phyloP scores from a whole-genome alignment of 2,888 invertebrate species.

The Congeria kusceri region DNA sequence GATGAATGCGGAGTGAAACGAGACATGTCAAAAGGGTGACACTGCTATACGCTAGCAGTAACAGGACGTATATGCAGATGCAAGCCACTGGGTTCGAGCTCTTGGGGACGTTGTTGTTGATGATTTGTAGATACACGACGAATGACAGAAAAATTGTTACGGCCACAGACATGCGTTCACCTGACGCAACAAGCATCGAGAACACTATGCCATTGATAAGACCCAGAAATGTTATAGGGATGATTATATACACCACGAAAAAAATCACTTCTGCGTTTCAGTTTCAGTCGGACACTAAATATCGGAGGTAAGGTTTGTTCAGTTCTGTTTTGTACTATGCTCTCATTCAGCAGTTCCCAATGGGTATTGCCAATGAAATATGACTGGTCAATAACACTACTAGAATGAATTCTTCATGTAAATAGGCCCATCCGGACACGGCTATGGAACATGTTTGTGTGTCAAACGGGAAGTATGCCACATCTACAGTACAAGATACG shows the following conservation, averaged over 20 bases:
- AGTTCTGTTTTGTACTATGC: background rate
- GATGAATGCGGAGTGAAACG: constrained; percentile 38
- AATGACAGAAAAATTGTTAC: constrained; percentile 59
- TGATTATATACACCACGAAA: constrained; percentile 39
- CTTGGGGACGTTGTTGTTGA: constrained; percentile 51
- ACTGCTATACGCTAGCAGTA: constrained; percentile 39
- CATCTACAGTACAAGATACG: constrained; percentile 42
- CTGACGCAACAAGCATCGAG: constrained; percentile 47
- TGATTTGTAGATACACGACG: constrained; percentile 49
- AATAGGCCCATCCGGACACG: constrained; percentile 3
- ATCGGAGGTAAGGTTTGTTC: background rate
- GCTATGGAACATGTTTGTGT: constrained; percentile 35
- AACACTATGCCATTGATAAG: constrained; percentile 44
- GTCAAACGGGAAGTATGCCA: constrained; percentile 52
- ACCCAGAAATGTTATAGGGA: constrained; percentile 40
- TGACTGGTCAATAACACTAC: background rate
- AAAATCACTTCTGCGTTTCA: constrained; percentile 42
- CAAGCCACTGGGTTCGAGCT: constrained; percentile 56
- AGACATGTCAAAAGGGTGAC: constrained; percentile 42
- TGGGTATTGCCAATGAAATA: constrained; percentile 36
- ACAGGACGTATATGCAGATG: constrained; percentile 37
- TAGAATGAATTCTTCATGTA: background rate
- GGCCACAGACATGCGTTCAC: constrained; percentile 53
- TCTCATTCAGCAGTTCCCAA: constrained; percentile 19
- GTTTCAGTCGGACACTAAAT: background rate